Percentiles rank a stretch among this genome's conserved stretches.
Conservation (phyloP, 2,113 vertebrate species). For the Mixornis gularis region DNA sequence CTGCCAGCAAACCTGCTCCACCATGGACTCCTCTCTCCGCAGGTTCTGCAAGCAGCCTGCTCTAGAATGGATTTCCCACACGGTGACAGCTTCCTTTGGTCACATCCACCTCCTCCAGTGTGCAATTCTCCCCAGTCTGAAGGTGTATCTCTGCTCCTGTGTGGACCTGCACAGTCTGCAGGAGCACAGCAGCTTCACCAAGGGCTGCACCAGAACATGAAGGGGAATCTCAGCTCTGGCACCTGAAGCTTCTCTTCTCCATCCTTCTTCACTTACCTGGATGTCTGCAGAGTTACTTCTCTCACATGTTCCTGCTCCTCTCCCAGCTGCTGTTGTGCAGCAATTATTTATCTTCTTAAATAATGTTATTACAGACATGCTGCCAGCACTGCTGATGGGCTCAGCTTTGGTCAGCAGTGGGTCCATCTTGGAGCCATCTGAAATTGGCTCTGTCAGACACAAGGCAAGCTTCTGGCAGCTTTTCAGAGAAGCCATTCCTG, state of each 20-base stretch:
- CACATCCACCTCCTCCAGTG: no score
- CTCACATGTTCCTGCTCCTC: not conserved
- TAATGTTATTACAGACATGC: fast-evolving
- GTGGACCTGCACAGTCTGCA: no score
- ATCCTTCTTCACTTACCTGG: not conserved
- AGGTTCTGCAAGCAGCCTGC: not conserved
- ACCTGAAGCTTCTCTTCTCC: not conserved
- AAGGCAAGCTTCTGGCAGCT: not conserved
- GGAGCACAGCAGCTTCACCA: not conserved
- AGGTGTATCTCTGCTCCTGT: not conserved
- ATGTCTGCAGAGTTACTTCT: not conserved
- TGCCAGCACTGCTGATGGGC: not conserved
- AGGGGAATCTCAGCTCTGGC: not conserved
- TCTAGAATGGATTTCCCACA: not conserved
- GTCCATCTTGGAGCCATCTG: not conserved
- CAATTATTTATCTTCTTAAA: not conserved
- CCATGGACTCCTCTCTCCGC: not conserved
- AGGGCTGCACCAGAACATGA: not conserved
- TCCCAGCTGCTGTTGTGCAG: not conserved
- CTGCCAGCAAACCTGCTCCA: not conserved
- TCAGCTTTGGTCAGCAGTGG: not conserved
- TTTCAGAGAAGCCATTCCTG: not conserved
- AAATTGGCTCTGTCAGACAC: fast-evolving
- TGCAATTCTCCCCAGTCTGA: no score
- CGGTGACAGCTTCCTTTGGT: not conserved